Base-by-base conservation (phyloP, 2,113 vertebrate species). In the Protomyctophum bolini region DNA sequence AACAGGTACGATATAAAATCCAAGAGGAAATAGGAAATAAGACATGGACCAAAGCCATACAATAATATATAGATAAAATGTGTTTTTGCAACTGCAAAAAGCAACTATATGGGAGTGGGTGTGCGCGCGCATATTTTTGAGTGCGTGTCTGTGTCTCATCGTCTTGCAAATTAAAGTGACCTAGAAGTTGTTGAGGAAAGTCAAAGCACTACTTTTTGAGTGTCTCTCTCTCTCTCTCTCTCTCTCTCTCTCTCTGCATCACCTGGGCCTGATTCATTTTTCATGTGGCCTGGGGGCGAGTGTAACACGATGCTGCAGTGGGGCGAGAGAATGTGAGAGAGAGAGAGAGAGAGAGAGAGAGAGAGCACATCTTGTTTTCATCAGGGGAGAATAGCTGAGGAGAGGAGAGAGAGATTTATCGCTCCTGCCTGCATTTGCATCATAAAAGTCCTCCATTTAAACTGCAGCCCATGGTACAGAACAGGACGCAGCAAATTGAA, bases 361-460 rank as follows among this genome's bases (percentile, higher is more conserved):
- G 65, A 76, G 72, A 71, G 74, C 58, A 73, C 66, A 85, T 88
- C 71, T 88, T 64, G 54, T 81, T 80, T 85, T 78, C 66, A 87
- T 82, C 80, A 79, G 73, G 68, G 67, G 78, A 86, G 66, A 69
- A 70, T 72, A 82, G 67, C 77, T 84, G 79, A 70, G 79, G 70
- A 69, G 80, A 74, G 28, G 72, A 68, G 65, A 60, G 63, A 63
- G 75, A 89, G 79, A 91, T 93, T 90, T 91, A 91, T 91, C 72
- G 50, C 79, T 70, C 64, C 80, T 88, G 80, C 86, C 84, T 83
- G 72, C 73, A 84, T 86, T 88, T 90, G 85, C 84, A 92, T 91
- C 86, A 90, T 89, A 90, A 87, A 90, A 84, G 81, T 79, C 75
- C 80, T 85, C 82, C 71, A 80, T 88, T 87, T 87, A 82, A 88